phyloP scores from a whole-genome alignment of 1,140 invertebrate species.

The Galendromus occidentalis region DNA sequence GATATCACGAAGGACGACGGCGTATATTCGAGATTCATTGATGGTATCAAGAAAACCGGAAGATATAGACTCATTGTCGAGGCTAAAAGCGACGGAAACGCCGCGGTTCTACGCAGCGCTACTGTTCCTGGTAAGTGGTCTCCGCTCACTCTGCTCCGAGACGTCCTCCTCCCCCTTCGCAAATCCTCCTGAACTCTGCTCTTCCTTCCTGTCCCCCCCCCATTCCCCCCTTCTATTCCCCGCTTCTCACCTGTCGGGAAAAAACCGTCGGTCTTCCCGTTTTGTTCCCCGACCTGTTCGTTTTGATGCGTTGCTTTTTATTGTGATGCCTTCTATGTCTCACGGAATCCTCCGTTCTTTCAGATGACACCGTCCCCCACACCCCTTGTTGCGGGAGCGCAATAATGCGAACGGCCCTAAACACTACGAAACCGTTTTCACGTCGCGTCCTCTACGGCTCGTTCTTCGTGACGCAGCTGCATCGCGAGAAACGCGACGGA shows the following conservation, averaged over 20 bases:
- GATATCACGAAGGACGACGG: conserved; percentile 3
- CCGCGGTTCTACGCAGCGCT: not conserved
- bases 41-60: not conserved
- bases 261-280: too few relatives aligned
- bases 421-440: not conserved
- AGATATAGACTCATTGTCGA: not conserved
- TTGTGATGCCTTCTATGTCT: too few relatives aligned
- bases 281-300: too few relatives aligned
- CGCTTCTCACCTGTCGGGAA: too few relatives aligned
- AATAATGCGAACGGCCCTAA: not conserved
- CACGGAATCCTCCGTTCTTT: not conserved
- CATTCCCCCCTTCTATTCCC: too few relatives aligned
- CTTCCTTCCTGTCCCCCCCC: too few relatives aligned
- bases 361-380: conserved; percentile 8
- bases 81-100: conserved; percentile 1
- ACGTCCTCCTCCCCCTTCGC: too few relatives aligned
- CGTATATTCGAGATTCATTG: not conserved
- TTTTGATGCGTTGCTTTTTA: too few relatives aligned
- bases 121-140: not conserved
- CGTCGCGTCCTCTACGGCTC: not conserved
- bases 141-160: too few relatives aligned
- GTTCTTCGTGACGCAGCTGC: not conserved
- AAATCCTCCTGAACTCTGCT: too few relatives aligned
- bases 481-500: not conserved
- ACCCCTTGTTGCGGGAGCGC: not conserved